These are phyloP conservation scores for Carposina sasakii DNA, from an alignment of 1,140 invertebrate genomes.

Conservation along the genomic window DNA sequence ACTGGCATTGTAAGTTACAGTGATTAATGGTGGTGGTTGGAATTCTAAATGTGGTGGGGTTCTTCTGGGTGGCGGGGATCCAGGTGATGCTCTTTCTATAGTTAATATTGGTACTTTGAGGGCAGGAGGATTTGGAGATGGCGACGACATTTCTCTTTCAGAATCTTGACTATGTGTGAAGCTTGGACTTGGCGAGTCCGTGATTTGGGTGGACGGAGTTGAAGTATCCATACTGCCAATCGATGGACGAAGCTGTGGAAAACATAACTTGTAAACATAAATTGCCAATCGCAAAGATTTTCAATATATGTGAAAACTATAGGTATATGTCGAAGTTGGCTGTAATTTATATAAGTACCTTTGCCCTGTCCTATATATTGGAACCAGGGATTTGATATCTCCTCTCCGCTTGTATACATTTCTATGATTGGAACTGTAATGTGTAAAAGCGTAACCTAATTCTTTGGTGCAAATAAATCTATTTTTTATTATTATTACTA, in stretches of 20 bases:
- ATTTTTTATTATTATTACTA: conserved; percentile 6
- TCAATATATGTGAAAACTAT: no score
- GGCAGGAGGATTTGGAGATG: conserved; percentile 52
- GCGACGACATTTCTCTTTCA: conserved; percentile 62
- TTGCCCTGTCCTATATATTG: no score
- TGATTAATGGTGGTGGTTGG: conserved; percentile 80
- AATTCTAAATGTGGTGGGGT: conserved; percentile 76
- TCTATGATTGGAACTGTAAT: no score
- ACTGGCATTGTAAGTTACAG: conserved; percentile 81
- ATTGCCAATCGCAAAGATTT: no score
- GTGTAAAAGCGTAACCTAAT: no score
- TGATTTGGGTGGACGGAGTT: conserved; percentile 64
- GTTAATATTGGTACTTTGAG: conserved; percentile 77
- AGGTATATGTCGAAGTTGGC: no score
- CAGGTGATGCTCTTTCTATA: conserved; percentile 77
- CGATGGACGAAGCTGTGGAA: conserved; percentile 69
- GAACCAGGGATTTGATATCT: no score
- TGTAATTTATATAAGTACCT: no score
- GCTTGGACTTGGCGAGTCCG: conserved; percentile 64
- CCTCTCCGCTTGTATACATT: no score
- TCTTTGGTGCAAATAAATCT: no score
- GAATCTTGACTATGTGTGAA: conserved; percentile 67
- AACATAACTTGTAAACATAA: no score
- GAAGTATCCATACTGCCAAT: conserved; percentile 56
- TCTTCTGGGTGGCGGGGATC: conserved; percentile 77